Conservation (phyloP, 2,797 vertebrate genomes). For the Delichon dasypus region DNA sequence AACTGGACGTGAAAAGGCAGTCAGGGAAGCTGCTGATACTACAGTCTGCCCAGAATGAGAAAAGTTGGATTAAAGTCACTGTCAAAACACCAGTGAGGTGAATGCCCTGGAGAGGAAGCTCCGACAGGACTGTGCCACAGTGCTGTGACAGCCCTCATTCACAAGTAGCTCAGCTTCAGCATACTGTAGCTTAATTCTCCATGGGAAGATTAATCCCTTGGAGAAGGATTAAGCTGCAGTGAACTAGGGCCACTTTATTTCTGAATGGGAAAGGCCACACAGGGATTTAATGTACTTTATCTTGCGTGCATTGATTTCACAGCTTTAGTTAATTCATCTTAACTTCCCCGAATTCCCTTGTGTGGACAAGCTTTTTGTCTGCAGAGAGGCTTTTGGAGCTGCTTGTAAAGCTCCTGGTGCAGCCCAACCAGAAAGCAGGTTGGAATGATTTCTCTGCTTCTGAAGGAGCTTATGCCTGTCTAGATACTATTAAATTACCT, state of each 20-base stretch:
- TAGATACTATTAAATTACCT: conserved; percentile 44
- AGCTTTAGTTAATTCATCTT: conserved; percentile 57
- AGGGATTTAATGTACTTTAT: conserved; percentile 57
- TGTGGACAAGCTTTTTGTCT: conserved; percentile 26
- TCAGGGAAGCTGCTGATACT: neutral
- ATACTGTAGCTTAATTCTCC: neutral
- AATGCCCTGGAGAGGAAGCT: neutral
- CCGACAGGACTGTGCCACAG: neutral
- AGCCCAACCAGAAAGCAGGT: neutral
- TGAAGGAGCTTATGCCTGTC: conserved; percentile 44
- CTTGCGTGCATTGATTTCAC: conserved; percentile 61
- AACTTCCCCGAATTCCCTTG: conserved; percentile 39
- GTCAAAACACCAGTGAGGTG: neutral
- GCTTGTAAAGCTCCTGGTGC: neutral
- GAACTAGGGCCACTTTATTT: conserved; percentile 48
- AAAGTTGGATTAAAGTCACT: neutral
- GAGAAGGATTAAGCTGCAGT: conserved; percentile 51
- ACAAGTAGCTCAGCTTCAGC: neutral
- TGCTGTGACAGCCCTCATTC: neutral
- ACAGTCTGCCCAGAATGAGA: neutral
- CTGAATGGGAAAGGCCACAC: conserved; percentile 55
- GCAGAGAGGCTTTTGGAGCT: neutral
- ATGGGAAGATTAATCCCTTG: conserved; percentile 35
- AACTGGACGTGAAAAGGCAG: neutral
- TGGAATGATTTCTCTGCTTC: conserved; percentile 5